Evolutionary conservation across 2,888 invertebrate species (phyloP).

Genomic region (Monochamus alternatus): DNA sequence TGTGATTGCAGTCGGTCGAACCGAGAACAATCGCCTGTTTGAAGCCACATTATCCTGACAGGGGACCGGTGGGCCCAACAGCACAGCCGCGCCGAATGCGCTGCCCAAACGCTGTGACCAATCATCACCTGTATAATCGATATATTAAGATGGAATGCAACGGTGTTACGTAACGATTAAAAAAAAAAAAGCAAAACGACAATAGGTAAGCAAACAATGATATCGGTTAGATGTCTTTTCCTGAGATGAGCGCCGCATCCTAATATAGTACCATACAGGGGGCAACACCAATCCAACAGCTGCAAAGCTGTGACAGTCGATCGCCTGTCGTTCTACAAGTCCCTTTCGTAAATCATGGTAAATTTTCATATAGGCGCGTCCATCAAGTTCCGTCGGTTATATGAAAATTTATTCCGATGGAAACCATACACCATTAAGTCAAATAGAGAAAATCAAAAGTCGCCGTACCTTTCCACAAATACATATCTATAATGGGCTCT

Average conservation of each 20-base stretch:
- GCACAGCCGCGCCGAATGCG: conserved; percentile 55
- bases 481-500: conserved; percentile 44
- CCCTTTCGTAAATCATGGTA: conserved; percentile 44
- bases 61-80: conserved; percentile 77
- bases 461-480: conserved; percentile 51
- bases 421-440: conserved; percentile 41
- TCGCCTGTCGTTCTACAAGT: conserved; percentile 64
- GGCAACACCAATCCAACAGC: conserved; percentile 65
- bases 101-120: conserved; percentile 64
- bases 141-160: conserved; percentile 49
- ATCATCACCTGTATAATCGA: conserved; percentile 64
- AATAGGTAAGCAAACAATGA: not conserved
- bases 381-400: conserved; percentile 7
- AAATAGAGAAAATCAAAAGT: conserved; percentile 42
- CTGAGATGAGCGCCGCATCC: conserved; percentile 20
- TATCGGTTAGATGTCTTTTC: not conserved
- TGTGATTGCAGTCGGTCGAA: conserved; percentile 57
- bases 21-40: conserved; percentile 68
- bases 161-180: not conserved
- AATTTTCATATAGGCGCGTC: conserved; percentile 36
- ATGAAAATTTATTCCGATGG: conserved; percentile 33
- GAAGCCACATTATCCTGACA: conserved; percentile 70
- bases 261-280: conserved; percentile 60
- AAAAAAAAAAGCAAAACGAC: not conserved
- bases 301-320: conserved; percentile 62